phyloP scores from a whole-genome alignment of 2,113 vertebrate genomes.

The Spheniscus mendiculus region DNA sequence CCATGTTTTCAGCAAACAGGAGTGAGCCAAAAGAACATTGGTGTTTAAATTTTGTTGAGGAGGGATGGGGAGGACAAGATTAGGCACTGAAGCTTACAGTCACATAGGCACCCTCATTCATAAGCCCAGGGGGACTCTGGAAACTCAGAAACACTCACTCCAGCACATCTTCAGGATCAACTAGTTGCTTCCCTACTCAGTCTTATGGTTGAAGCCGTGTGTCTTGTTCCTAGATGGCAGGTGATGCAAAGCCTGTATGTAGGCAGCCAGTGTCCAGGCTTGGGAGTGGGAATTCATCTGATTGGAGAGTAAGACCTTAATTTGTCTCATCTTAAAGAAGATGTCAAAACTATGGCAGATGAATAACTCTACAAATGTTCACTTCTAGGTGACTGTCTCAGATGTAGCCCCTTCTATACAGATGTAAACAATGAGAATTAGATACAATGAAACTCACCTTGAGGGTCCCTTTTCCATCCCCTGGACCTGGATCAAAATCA shows the following conservation, averaged over 20 bases:
- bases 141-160: background rate
- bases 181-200: background rate
- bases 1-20: background rate
- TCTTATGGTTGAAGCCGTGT: background rate
- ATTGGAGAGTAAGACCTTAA: background rate
- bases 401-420: background rate
- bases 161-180: background rate
- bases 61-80: background rate
- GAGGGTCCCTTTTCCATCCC: background rate
- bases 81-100: background rate
- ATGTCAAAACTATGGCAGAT: background rate
- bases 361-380: background rate
- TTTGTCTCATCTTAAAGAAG: background rate
- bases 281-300: background rate
- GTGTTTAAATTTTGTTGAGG: background rate
- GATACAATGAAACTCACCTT: background rate
- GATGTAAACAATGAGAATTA: background rate
- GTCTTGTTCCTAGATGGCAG: background rate
- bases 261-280: background rate
- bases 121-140: background rate
- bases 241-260: background rate
- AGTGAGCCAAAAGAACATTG: background rate
- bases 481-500: background rate
- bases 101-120: fast-evolving
- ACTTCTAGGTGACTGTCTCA: background rate